phyloP scores from a whole-genome alignment of 2,888 invertebrate species.

The Synanthedon vespiformis region DNA sequence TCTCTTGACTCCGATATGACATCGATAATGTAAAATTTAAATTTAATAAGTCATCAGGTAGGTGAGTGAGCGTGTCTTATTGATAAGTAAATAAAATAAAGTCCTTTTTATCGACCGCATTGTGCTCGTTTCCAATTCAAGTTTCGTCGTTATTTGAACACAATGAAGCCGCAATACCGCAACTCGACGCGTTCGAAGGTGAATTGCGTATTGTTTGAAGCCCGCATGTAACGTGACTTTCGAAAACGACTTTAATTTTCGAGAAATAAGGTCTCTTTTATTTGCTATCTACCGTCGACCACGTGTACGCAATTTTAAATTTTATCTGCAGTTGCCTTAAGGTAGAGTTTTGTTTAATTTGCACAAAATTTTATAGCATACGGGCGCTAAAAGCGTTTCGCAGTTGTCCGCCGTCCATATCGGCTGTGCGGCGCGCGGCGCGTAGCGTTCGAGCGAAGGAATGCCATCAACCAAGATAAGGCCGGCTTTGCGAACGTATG shows the following conservation, averaged over 20 bases:
- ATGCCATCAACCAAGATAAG: slow-evolving; percentile 68
- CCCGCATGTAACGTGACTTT: slow-evolving; percentile 60
- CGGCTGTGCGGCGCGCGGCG: slow-evolving; percentile 31
- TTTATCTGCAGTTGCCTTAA: slow-evolving; percentile 15
- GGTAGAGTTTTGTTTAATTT: slow-evolving; percentile 18
- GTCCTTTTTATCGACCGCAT: slow-evolving; percentile 43
- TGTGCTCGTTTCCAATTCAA: slow-evolving; percentile 50
- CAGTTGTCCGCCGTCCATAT: slow-evolving; percentile 67
- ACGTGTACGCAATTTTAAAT: slow-evolving; percentile 17
- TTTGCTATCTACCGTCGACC: slow-evolving; percentile 21
- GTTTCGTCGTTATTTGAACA: slow-evolving; percentile 64
- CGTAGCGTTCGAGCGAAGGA: slow-evolving; percentile 43
- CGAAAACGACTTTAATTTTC: slow-evolving; percentile 60
- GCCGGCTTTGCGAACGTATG: slow-evolving; percentile 39
- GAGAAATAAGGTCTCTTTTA: slow-evolving; percentile 60
- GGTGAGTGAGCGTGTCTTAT: not conserved
- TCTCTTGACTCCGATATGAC: too few relatives aligned
- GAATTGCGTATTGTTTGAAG: slow-evolving; percentile 69
- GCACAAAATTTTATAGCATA: slow-evolving; percentile 28
- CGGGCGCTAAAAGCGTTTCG: slow-evolving; percentile 68
- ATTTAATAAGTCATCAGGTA: too few relatives aligned
- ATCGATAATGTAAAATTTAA: too few relatives aligned
- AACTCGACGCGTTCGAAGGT: slow-evolving; percentile 67
- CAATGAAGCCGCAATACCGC: slow-evolving; percentile 70
- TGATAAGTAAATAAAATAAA: slow-evolving; percentile 24